Percentiles rank a stretch among this genome's conserved stretches.
Evolutionary conservation across 2,888 invertebrate species (phyloP).

Genomic region (Sturmia bella): DNA sequence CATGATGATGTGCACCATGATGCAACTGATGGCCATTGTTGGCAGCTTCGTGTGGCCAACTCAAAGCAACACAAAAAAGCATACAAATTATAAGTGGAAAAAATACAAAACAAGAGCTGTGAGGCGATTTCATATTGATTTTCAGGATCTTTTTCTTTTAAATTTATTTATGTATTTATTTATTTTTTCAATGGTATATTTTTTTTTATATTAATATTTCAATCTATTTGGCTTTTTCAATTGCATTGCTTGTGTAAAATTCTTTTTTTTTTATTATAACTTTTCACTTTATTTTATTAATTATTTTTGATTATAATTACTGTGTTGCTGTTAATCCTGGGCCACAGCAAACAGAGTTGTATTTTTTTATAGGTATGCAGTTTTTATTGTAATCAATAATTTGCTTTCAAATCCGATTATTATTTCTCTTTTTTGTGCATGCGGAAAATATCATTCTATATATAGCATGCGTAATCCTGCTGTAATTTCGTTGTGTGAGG

Average conservation of each 20-base stretch:
- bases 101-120: not conserved
- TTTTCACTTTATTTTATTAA: slow-evolving; percentile 1
- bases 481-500: slow-evolving; percentile 23
- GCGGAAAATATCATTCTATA: slow-evolving; percentile 30
- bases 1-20: slow-evolving; percentile 41
- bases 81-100: slow-evolving; percentile 1
- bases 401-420: not conserved
- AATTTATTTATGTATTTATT: not conserved
- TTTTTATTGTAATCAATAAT: slow-evolving; percentile 2
- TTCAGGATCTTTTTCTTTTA: slow-evolving; percentile 17
- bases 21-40: slow-evolving; percentile 46
- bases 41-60: slow-evolving; percentile 58
- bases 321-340: slow-evolving; percentile 66
- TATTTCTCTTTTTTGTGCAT: not conserved
- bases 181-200: not conserved
- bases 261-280: too few species aligned
- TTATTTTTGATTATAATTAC: slow-evolving; percentile 4
- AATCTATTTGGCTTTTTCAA: not conserved
- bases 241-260: too few species aligned
- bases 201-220: not conserved
- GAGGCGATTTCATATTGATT: slow-evolving; percentile 24
- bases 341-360: slow-evolving; percentile 63
- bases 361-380: slow-evolving; percentile 8
- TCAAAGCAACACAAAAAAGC: slow-evolving; percentile 4
- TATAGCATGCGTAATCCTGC: slow-evolving; percentile 68